Evolutionary conservation across 2,888 invertebrate species (phyloP).

Genomic region (Sinopyrophorus schimmeli): DNA sequence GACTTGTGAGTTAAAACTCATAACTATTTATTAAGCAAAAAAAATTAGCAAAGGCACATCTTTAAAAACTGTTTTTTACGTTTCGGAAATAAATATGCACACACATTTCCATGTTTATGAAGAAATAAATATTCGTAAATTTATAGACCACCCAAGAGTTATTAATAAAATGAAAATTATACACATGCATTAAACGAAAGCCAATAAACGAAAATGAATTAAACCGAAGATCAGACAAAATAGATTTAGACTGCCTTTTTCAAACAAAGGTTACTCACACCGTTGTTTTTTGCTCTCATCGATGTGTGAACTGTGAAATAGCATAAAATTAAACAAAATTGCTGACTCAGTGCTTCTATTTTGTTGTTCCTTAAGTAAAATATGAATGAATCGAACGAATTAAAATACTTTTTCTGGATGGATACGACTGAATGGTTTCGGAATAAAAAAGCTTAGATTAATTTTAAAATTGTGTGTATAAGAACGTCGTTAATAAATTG

Average conservation of each 20-base stretch:
- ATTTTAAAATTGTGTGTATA: too few relatives aligned
- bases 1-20: too few relatives aligned
- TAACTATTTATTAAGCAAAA: too few relatives aligned
- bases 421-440: constrained; percentile 24
- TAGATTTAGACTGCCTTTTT: constrained; percentile 30
- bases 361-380: constrained; percentile 43
- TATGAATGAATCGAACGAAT: constrained; percentile 45
- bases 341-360: constrained; percentile 42
- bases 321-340: constrained; percentile 47
- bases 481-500: too few relatives aligned
- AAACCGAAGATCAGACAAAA: constrained; percentile 24
- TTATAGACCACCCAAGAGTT: constrained; percentile 24
- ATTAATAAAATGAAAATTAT: constrained; percentile 26
- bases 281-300: constrained; percentile 30
- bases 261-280: constrained; percentile 37
- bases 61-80: too few relatives aligned
- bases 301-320: constrained; percentile 49
- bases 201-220: constrained; percentile 27
- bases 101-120: too few relatives aligned
- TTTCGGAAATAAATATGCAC: too few relatives aligned
- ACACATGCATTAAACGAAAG: constrained; percentile 22
- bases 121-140: constrained; percentile 19
- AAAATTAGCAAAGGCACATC: too few relatives aligned
- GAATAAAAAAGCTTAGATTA: constrained; percentile 16
- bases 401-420: constrained; percentile 37